Percentiles rank a stretch among this genome's conserved stretches.
phyloP scores from a whole-genome alignment of 2,888 invertebrate genomes.

The Cloeon dipterum region DNA sequence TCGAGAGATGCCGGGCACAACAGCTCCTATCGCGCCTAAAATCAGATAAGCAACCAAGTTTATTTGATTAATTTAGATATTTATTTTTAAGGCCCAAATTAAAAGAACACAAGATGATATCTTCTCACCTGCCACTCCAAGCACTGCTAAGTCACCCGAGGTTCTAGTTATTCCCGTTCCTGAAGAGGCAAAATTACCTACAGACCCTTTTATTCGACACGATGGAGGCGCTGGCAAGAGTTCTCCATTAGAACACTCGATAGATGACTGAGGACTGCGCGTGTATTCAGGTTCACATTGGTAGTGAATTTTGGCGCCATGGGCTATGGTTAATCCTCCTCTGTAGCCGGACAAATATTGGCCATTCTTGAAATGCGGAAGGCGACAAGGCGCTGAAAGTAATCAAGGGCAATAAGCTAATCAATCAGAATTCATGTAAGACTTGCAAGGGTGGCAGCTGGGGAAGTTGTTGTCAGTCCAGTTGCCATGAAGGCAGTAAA shows the following conservation, averaged over 20 bases:
- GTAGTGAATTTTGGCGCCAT: conserved; percentile 53
- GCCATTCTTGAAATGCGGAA: conserved; percentile 40
- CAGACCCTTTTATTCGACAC: conserved; percentile 1
- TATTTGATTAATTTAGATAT: too few relatives aligned
- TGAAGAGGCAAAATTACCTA: background rate
- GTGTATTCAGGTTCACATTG: conserved; percentile 36
- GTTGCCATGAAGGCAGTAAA: conserved; percentile 59
- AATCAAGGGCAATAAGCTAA: background rate
- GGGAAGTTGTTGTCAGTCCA: conserved; percentile 57
- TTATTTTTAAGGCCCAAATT: too few relatives aligned
- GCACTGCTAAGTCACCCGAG: background rate
- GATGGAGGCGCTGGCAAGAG: conserved; percentile 2
- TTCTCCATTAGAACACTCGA: conserved; percentile 2
- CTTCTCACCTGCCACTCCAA: background rate
- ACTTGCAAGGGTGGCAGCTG: conserved; percentile 46
- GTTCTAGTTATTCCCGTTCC: too few relatives aligned
- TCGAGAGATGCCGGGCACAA: too few relatives aligned
- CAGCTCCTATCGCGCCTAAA: too few relatives aligned
- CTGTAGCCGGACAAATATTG: conserved; percentile 56
- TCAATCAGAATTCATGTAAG: background rate
- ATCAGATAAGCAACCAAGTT: too few relatives aligned
- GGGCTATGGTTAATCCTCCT: conserved; percentile 55
- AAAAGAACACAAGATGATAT: too few relatives aligned
- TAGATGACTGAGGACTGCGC: background rate
- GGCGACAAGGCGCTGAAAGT: conserved; percentile 36